A percentile compares a stretch with the other conserved stretches of the same genome.
Conservation (phyloP, 2,797 vertebrate genomes). For the Pangasius djambal region DNA sequence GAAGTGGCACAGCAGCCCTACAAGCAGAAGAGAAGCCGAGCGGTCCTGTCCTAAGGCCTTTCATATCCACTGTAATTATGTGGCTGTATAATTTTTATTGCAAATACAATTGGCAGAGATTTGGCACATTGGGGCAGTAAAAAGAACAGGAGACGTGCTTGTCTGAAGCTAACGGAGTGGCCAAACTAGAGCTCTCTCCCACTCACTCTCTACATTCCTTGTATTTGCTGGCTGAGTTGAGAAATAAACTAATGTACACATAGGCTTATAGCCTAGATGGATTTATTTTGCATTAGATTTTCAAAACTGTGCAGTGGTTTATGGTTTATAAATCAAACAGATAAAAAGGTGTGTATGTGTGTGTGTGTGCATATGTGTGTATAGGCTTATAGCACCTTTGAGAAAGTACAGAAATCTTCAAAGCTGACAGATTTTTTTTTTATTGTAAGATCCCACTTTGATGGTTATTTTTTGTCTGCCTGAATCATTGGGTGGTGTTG, state of each 20-base stretch:
- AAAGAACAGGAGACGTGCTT: neutral
- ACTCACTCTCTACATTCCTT: neutral
- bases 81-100: conserved; percentile 32
- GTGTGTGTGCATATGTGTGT: neutral
- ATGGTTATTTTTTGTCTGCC: conserved; percentile 67
- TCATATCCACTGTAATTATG: conserved; percentile 47
- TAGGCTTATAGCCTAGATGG: neutral
- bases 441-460: conserved; percentile 60
- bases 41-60: conserved; percentile 14
- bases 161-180: neutral
- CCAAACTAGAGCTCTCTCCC: neutral
- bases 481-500: conserved; percentile 58
- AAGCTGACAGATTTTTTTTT: conserved; percentile 55
- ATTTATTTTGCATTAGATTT: neutral
- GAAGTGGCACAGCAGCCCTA: conserved; percentile 27
- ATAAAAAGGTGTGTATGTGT: conserved; percentile 10
- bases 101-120: neutral
- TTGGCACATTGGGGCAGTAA: neutral
- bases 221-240: neutral
- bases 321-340: conserved; percentile 12
- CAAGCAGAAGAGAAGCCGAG: conserved; percentile 27
- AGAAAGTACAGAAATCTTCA: conserved; percentile 46
- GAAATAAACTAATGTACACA: neutral
- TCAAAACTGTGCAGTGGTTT: neutral
- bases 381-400: neutral